Conservation (phyloP, 2,888 invertebrate species). For the Rhingia campestris region DNA sequence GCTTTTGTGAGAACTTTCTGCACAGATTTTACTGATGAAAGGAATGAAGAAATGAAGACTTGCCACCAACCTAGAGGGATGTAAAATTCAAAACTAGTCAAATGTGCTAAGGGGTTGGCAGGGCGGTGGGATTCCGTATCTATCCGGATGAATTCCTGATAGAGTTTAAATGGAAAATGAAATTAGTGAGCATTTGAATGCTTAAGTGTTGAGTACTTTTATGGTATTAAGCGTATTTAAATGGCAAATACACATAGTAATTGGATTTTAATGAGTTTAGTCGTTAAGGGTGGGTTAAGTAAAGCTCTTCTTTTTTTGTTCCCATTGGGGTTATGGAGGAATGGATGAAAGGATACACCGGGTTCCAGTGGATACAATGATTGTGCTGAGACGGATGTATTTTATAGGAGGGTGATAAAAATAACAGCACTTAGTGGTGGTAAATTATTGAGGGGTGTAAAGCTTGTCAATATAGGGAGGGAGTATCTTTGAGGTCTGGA, state of each 20-base stretch:
- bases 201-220: neutral
- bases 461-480: too few relatives aligned
- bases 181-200: slow-evolving; percentile 12
- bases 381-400: too few relatives aligned
- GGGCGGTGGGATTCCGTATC: neutral
- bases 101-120: neutral
- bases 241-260: slow-evolving; percentile 20
- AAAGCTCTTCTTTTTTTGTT: too few relatives aligned
- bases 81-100: neutral
- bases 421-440: too few relatives aligned
- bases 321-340: neutral
- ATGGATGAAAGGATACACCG: too few relatives aligned
- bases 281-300: neutral
- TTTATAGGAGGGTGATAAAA: too few relatives aligned
- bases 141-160: neutral
- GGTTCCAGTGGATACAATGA: too few relatives aligned
- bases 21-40: slow-evolving; percentile 21
- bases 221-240: neutral
- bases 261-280: slow-evolving; percentile 40
- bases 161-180: slow-evolving; percentile 6
- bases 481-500: too few relatives aligned
- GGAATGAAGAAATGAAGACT: neutral
- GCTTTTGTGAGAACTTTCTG: slow-evolving; percentile 26
- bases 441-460: too few relatives aligned
- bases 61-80: neutral